These are phyloP conservation scores for Drosophila helvetica DNA, from an alignment of 2,888 invertebrate species.

Conservation along the genomic window DNA sequence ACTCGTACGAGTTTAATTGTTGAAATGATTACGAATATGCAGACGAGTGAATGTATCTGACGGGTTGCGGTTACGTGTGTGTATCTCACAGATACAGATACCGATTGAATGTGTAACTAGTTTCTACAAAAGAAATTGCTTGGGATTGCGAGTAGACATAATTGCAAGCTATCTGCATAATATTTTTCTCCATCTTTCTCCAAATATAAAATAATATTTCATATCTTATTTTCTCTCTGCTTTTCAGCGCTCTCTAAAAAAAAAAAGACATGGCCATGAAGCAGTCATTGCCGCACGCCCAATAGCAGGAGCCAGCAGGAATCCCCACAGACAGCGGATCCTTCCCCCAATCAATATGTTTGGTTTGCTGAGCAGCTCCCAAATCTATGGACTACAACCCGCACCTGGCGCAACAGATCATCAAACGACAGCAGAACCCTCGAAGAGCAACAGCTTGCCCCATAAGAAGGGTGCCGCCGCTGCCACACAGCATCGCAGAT, in stretches of 20 bases:
- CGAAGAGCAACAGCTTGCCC: slow-evolving; percentile 66
- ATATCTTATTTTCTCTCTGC: neutral
- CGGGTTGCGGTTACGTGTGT: neutral
- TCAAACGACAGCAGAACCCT: neutral
- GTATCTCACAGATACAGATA: neutral
- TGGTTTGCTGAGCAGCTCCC: slow-evolving; percentile 81
- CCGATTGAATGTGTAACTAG: neutral
- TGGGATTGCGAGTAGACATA: neutral
- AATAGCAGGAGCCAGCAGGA: slow-evolving; percentile 38
- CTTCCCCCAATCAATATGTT: slow-evolving; percentile 74
- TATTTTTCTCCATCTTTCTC: neutral
- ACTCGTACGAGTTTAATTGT: neutral
- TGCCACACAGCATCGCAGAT: slow-evolving; percentile 46
- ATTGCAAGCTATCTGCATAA: neutral
- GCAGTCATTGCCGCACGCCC: slow-evolving; percentile 39
- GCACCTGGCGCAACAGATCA: neutral
- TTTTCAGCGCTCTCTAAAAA: neutral
- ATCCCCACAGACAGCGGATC: neutral
- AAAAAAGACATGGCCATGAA: slow-evolving; percentile 40
- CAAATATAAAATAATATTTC: neutral
- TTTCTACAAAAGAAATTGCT: neutral
- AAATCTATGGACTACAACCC: slow-evolving; percentile 80
- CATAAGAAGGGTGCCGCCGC: slow-evolving; percentile 49
- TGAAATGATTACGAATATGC: neutral
- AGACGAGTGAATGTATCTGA: neutral